phyloP scores from a whole-genome alignment of 2,113 vertebrate species.

The Gobius niger region DNA sequence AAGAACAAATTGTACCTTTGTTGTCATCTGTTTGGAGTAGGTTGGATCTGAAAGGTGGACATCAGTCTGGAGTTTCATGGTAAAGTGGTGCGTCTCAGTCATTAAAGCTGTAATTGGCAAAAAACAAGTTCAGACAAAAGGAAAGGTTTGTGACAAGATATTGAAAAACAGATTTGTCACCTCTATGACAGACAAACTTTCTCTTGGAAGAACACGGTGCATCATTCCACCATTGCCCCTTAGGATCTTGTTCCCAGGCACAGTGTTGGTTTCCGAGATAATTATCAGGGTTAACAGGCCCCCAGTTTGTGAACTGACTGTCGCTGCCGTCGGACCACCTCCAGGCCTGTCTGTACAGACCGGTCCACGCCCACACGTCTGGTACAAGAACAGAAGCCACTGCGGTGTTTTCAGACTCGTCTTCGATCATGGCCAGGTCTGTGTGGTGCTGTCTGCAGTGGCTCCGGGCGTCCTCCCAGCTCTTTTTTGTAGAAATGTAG shows the following conservation, averaged over 20 bases:
- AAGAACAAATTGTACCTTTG: too few relatives aligned
- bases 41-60: too few relatives aligned
- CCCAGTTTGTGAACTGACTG: neutral
- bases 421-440: neutral
- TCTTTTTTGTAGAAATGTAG: neutral
- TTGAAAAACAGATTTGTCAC: neutral
- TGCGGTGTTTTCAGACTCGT: neutral
- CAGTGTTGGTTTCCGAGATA: neutral
- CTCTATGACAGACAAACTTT: neutral
- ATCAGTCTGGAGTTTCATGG: too few relatives aligned
- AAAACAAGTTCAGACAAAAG: too few relatives aligned
- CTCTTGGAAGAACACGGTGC: neutral
- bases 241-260: neutral
- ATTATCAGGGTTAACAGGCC: neutral
- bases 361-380: neutral
- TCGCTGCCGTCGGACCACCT: neutral
- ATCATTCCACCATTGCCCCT: neutral
- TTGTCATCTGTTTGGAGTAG: too few relatives aligned
- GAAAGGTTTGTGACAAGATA: too few relatives aligned
- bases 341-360: neutral
- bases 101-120: too few relatives aligned
- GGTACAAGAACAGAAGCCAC: neutral
- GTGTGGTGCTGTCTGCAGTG: neutral
- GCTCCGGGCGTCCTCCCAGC: neutral
- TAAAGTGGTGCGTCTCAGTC: too few relatives aligned